A percentile compares a stretch with the other conserved stretches of the same genome.
These are phyloP conservation scores for Lepidotrigona ventralis DNA, from an alignment of 1,140 invertebrate species.

Conservation along the genomic window DNA sequence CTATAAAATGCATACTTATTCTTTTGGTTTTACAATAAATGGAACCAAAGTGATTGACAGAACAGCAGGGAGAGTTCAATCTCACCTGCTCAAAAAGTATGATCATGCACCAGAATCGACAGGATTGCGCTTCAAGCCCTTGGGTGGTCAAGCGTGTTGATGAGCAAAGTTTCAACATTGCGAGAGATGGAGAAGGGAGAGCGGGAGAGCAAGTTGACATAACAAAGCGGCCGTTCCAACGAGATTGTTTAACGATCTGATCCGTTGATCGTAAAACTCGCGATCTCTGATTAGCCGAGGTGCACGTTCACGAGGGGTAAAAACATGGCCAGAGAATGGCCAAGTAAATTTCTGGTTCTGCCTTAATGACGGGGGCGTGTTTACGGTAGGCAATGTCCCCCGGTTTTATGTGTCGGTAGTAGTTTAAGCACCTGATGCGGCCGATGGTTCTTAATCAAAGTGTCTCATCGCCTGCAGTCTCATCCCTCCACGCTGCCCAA, in stretches of 20 bases:
- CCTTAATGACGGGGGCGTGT: constrained; percentile 63
- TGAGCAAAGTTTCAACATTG: constrained; percentile 1
- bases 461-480: constrained; percentile 52
- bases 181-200: too few relatives aligned
- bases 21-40: too few relatives aligned
- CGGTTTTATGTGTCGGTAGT: constrained; percentile 54
- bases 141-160: too few relatives aligned
- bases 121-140: too few relatives aligned
- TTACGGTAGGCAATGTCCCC: constrained; percentile 54
- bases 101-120: too few relatives aligned
- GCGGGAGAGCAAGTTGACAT: too few relatives aligned
- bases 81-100: too few relatives aligned
- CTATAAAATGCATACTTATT: too few relatives aligned
- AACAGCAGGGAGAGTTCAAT: too few relatives aligned
- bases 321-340: constrained; percentile 6
- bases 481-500: neutral
- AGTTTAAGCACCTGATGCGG: constrained; percentile 4
- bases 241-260: constrained; percentile 56
- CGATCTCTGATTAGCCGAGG: constrained; percentile 65
- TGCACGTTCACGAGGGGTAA: constrained; percentile 2
- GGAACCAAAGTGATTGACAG: too few relatives aligned
- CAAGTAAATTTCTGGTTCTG: constrained; percentile 52
- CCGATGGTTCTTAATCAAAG: constrained; percentile 53
- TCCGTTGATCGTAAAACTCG: constrained; percentile 58
- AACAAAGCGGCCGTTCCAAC: constrained; percentile 14